These are phyloP conservation scores for Phymatocera aterrima DNA, from an alignment of 2,888 invertebrate genomes.

Conservation along the genomic window DNA sequence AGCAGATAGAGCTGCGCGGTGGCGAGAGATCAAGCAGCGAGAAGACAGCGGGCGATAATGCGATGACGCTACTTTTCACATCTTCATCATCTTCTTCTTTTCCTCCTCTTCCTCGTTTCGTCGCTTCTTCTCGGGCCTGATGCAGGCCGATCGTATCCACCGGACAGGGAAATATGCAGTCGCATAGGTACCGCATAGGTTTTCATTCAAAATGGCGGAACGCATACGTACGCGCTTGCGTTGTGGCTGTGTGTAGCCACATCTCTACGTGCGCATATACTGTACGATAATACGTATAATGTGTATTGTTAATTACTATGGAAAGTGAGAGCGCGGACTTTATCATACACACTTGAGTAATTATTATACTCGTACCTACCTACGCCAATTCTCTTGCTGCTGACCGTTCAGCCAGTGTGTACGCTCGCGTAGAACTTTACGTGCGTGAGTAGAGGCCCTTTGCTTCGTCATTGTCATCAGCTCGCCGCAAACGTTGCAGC, in stretches of 20 bases:
- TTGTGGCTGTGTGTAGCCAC: too few species aligned
- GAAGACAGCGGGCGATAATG: not conserved
- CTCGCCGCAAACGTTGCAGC: not conserved
- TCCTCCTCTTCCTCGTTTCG: not conserved
- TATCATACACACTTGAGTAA: conserved; percentile 6
- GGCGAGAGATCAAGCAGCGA: not conserved
- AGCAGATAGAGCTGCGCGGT: too few species aligned
- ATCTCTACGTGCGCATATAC: not conserved
- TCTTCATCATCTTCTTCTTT: not conserved
- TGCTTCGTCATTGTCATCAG: not conserved
- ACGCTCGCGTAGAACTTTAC: too few species aligned
- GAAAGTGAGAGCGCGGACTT: conserved; percentile 31
- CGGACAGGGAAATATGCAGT: not conserved
- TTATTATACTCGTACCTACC: too few species aligned
- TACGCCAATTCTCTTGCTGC: not conserved
- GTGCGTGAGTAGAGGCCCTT: conserved; percentile 20
- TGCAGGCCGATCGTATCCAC: too few species aligned
- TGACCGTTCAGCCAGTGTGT: conserved; percentile 11
- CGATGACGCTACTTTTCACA: not conserved
- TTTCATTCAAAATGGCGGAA: not conserved
- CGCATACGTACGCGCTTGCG: not conserved
- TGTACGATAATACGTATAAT: not conserved
- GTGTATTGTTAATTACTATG: conserved; percentile 24
- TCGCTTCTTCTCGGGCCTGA: not conserved
- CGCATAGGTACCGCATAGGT: not conserved